Base-by-base conservation (phyloP, 2,113 vertebrate genomes). In the Centropus unirufus region DNA sequence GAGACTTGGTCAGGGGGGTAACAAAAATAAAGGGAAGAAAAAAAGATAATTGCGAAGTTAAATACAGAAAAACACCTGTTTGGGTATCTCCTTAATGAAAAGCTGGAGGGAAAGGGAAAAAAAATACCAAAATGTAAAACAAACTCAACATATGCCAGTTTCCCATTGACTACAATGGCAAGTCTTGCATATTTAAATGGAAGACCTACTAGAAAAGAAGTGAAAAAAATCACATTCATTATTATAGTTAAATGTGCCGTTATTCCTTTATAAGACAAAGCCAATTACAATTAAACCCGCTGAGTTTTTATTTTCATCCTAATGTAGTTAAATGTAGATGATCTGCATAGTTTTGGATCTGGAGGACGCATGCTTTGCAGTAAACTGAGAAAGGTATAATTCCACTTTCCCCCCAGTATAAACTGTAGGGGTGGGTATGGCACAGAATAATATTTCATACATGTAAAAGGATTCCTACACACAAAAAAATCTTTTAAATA, bases 251-350 rank as follows among this genome's bases (percentile, higher is more conserved):
- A 78, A 90, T 40, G 20, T 58, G 11, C 52, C 61, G 62, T 52
- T 78, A 74, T 4, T 27, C 27, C 47, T 89, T 80, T 73, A 52
- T n/a, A 68, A 77, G 29, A 34, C 40, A 34, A 69, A 73, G 34
- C 15, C 29, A 87, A 44, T 86, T 75, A 72, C 49, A 44, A 52
- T 40, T 76, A 88, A 75, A 51, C 27, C 21, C 6, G 4, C 30
- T 46, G 24, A n/a, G 58, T 12, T 79, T 86, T 83, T 64, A 68
- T 83, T 83, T 94, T 96, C 91, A 59, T 39, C 5, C 66, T 75
- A 74, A 76, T 95, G 90, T 79, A 95, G 77, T 73, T 94, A 79
- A 95, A 95, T 54, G 47, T 27, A 84, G 83, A 76, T 87, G 83
- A 81, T 86, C 83, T 80, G 70, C 95, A 92, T 4, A 10, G 40